These are phyloP conservation scores for Drosophila infuscata DNA, from an alignment of 2,888 invertebrate genomes.

Conservation along the genomic window DNA sequence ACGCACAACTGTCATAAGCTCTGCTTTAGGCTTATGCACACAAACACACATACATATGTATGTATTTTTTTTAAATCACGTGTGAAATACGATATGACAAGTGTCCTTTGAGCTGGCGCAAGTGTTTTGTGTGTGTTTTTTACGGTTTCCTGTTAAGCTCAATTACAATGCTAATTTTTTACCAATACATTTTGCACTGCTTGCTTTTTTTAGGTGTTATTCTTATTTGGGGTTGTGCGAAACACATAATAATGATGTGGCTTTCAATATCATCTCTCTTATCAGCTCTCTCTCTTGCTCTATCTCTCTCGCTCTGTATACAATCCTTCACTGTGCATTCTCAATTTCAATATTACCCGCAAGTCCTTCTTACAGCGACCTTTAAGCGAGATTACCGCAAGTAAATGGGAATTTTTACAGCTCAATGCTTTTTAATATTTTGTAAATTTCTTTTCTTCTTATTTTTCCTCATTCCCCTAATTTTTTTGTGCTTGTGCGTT, in stretches of 20 bases:
- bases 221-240: slow-evolving; percentile 23
- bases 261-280: slow-evolving; percentile 27
- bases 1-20: slow-evolving; percentile 58
- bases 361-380: slow-evolving; percentile 68
- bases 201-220: slow-evolving; percentile 33
- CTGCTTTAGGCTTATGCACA: slow-evolving; percentile 41
- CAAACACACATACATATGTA: background rate
- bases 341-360: slow-evolving; percentile 36
- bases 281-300: slow-evolving; percentile 19
- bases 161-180: slow-evolving; percentile 82
- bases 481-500: slow-evolving; percentile 32
- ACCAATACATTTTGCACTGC: slow-evolving; percentile 47
- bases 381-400: slow-evolving; percentile 74
- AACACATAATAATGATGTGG: slow-evolving; percentile 11
- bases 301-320: background rate
- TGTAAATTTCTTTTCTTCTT: slow-evolving; percentile 46
- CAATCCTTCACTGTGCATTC: slow-evolving; percentile 9
- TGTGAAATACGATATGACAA: slow-evolving; percentile 74
- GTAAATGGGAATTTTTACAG: slow-evolving; percentile 79
- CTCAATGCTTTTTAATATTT: slow-evolving; percentile 79
- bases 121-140: slow-evolving; percentile 79
- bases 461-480: slow-evolving; percentile 13
- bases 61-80: slow-evolving; percentile 72
- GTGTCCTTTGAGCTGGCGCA: slow-evolving; percentile 66
- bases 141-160: slow-evolving; percentile 85